These are phyloP conservation scores for Troilus luridus DNA, from an alignment of 2,888 invertebrate genomes.

Conservation along the genomic window DNA sequence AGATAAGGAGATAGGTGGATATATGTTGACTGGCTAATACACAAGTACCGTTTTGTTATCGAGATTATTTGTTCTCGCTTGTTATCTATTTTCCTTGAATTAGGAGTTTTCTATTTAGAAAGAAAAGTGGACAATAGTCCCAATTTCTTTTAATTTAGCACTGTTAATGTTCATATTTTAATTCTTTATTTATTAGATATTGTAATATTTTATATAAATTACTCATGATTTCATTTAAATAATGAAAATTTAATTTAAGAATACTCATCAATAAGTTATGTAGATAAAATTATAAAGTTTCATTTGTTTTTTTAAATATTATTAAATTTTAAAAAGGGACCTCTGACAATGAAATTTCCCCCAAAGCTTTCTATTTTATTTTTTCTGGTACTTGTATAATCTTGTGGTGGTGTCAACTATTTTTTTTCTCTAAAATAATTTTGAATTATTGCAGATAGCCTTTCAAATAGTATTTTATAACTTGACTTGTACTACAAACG, in stretches of 20 bases:
- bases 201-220: not conserved
- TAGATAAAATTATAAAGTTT: not conserved
- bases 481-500: too few species aligned
- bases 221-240: not conserved
- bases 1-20: too few species aligned
- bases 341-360: not conserved
- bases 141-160: not conserved
- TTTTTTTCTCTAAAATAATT: too few species aligned
- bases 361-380: not conserved
- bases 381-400: not conserved
- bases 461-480: too few species aligned
- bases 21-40: too few species aligned
- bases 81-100: not conserved
- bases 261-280: not conserved
- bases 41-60: not conserved
- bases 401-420: not conserved
- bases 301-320: not conserved
- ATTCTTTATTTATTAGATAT: not conserved
- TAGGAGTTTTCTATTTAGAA: not conserved
- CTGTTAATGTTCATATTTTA: not conserved
- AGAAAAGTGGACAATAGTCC: not conserved
- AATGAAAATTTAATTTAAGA: not conserved
- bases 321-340: not conserved
- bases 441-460: too few species aligned
- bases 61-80: not conserved